Evolutionary conservation across 1,140 invertebrate species (phyloP).

Genomic region (Parasteatoda tepidariorum): DNA sequence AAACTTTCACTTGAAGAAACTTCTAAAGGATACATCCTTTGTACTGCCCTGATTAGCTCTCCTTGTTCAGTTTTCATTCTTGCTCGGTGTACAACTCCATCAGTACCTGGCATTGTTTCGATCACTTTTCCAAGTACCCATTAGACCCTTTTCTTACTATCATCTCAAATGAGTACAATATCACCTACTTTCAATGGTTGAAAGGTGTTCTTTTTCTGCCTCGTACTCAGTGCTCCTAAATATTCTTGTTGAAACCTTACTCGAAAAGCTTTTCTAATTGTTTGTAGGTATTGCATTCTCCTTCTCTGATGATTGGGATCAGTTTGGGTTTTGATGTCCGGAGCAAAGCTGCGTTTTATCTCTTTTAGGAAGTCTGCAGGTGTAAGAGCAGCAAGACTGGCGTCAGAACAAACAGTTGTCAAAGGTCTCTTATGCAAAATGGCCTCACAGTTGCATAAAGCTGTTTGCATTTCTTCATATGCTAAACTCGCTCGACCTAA

Average conservation of each 20-base stretch:
- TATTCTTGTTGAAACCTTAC: conserved; percentile 11
- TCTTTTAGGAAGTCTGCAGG: conserved; percentile 26
- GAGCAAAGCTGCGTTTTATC: conserved; percentile 32
- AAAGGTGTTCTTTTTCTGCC: background rate
- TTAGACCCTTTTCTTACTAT: background rate
- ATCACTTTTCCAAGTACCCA: conserved; percentile 20
- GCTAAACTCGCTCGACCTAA: background rate
- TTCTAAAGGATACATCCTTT: conserved; percentile 1
- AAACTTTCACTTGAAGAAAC: background rate
- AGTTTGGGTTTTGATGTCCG: background rate
- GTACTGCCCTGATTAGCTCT: background rate
- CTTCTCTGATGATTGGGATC: conserved; percentile 1
- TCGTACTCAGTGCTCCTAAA: background rate
- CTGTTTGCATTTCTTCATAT: conserved; percentile 30
- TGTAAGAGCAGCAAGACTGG: background rate
- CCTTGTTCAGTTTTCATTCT: background rate
- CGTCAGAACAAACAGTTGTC: background rate
- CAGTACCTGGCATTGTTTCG: background rate
- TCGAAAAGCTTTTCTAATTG: background rate
- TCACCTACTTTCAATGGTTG: conserved; percentile 3
- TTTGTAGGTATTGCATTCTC: background rate
- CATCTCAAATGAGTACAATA: conserved; percentile 4
- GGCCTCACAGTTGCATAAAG: conserved; percentile 28
- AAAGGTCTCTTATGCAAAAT: conserved; percentile 60
- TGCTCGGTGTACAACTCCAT: background rate